Percentiles rank a stretch among this genome's conserved stretches.
Evolutionary conservation across 2,888 invertebrate genomes (phyloP).

Genomic region (Neelides folsomi): DNA sequence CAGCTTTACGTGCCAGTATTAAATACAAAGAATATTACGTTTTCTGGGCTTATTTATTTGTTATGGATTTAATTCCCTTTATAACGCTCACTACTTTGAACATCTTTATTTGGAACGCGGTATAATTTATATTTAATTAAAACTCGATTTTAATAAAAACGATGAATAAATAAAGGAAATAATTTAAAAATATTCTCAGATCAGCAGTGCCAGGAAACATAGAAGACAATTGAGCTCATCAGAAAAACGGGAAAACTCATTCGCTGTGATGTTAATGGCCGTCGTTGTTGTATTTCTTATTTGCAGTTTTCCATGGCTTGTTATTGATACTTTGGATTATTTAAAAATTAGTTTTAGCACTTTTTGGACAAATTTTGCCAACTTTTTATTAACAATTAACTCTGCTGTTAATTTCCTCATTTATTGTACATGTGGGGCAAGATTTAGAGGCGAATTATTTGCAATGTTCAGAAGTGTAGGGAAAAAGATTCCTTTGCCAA

Average conservation of each 20-base stretch:
- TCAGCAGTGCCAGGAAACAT: conserved; percentile 9
- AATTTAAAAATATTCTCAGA: conserved; percentile 5
- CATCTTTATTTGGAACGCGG: conserved; percentile 23
- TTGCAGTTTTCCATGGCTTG: conserved; percentile 19
- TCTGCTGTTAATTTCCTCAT: conserved; percentile 29
- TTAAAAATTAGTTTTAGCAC: conserved; percentile 8
- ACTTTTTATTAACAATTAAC: conserved; percentile 25
- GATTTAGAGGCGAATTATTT: conserved; percentile 25
- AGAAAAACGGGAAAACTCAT: conserved; percentile 26
- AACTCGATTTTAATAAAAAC: too few species aligned
- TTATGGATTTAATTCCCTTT: conserved; percentile 28
- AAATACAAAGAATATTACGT: conserved; percentile 23
- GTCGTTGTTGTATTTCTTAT: conserved; percentile 25
- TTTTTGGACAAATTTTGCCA: conserved; percentile 13
- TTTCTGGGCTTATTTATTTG: conserved; percentile 23
- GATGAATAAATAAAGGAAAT: too few species aligned
- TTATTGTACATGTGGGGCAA: conserved; percentile 26
- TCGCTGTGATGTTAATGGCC: conserved; percentile 26
- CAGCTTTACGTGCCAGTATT: conserved; percentile 14
- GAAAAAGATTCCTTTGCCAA: too few species aligned
- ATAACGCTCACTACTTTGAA: conserved; percentile 24
- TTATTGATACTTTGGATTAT: conserved; percentile 27
- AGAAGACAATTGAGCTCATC: conserved; percentile 17
- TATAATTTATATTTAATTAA: conserved; percentile 3
- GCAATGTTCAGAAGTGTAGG: conserved; percentile 3